phyloP scores from a whole-genome alignment of 2,888 invertebrate genomes.

The Stenodera caucasica region DNA sequence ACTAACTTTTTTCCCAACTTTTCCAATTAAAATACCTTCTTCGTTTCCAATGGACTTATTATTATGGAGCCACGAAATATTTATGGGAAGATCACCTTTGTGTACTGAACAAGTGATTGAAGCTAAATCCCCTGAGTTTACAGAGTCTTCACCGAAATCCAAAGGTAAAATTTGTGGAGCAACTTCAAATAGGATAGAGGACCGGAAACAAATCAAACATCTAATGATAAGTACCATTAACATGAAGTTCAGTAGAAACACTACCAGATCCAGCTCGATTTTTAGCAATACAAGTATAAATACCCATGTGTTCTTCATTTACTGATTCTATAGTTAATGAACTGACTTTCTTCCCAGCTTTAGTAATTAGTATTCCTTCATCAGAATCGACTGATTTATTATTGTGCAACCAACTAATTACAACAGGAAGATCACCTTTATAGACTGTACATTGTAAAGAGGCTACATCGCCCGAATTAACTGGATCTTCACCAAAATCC shows the following conservation, averaged over 20 bases:
- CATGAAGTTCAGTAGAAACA: constrained; percentile 64
- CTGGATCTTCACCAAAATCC: constrained; percentile 72
- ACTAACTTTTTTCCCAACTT: constrained; percentile 59
- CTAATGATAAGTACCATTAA: constrained; percentile 60
- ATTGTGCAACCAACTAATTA: constrained; percentile 64
- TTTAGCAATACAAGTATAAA: constrained; percentile 73
- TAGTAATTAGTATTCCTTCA: constrained; percentile 48
- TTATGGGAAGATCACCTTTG: constrained; percentile 73
- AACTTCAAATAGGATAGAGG: constrained; percentile 34
- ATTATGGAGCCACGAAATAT: constrained; percentile 68
- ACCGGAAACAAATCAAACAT: not conserved
- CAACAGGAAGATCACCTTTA: constrained; percentile 70
- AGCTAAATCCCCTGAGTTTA: constrained; percentile 62
- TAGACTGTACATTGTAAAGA: constrained; percentile 68
- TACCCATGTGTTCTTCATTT: constrained; percentile 67
- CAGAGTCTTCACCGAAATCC: constrained; percentile 60
- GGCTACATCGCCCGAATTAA: constrained; percentile 71
- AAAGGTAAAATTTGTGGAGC: constrained; percentile 49
- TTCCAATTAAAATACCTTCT: constrained; percentile 53
- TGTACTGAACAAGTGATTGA: constrained; percentile 66
- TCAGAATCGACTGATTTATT: constrained; percentile 48
- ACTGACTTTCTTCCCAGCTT: constrained; percentile 57
- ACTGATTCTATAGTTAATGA: constrained; percentile 65
- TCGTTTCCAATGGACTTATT: constrained; percentile 55
- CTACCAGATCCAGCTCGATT: constrained; percentile 68